Conservation (phyloP, 2,888 invertebrate genomes). For the Acanthosoma haemorrhoidale region DNA sequence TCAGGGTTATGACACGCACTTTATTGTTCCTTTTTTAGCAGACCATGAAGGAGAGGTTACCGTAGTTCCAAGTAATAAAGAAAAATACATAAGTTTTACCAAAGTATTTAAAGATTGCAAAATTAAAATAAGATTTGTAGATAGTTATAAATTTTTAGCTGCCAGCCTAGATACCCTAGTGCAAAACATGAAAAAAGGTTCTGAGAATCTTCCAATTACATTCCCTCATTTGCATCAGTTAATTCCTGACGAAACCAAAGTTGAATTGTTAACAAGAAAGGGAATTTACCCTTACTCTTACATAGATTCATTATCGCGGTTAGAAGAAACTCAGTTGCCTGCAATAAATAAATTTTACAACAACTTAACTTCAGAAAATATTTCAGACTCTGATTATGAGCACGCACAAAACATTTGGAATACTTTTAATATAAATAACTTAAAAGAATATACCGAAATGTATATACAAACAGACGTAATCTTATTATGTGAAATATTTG, state of each 20-base stretch:
- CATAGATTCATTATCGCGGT: background rate
- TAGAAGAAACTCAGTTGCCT: background rate
- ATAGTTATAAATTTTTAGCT: too few species aligned
- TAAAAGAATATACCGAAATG: background rate
- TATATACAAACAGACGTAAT: constrained; percentile 2
- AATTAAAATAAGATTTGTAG: too few species aligned
- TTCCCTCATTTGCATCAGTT: too few species aligned
- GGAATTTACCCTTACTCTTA: constrained; percentile 14
- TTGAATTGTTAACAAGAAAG: constrained; percentile 36
- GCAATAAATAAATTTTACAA: background rate
- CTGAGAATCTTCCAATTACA: too few species aligned
- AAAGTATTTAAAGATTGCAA: too few species aligned
- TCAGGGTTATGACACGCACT: too few species aligned
- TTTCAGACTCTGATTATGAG: background rate
- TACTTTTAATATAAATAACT: background rate
- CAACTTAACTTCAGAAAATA: background rate
- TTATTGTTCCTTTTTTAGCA: too few species aligned
- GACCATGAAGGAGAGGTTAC: too few species aligned
- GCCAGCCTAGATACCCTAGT: too few species aligned
- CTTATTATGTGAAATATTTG: constrained; percentile 9
- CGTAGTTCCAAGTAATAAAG: too few species aligned
- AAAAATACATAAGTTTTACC: too few species aligned
- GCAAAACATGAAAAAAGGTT: too few species aligned
- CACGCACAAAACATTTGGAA: background rate
- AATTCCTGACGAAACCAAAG: background rate